These are phyloP conservation scores for Aramus guarauna DNA, from an alignment of 2,113 vertebrate species.

Conservation along the genomic window DNA sequence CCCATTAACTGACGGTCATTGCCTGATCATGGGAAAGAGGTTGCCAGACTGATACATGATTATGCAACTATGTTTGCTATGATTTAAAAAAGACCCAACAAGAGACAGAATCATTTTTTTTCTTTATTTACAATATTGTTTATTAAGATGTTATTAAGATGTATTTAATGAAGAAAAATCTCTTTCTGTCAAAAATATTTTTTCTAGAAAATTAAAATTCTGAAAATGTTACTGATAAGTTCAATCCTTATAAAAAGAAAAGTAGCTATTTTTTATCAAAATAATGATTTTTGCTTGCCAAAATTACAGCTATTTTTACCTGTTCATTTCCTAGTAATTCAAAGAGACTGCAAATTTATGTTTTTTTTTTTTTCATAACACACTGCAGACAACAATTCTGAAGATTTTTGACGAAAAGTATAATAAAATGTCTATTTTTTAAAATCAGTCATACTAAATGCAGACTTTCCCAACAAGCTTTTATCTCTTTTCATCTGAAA, in stretches of 20 bases:
- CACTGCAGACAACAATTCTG: not conserved
- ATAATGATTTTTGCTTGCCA: not conserved
- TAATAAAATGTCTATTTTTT: not conserved
- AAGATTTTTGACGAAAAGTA: not conserved
- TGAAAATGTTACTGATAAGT: not conserved
- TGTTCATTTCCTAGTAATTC: not conserved
- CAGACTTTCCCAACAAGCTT: not conserved
- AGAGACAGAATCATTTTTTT: accelerated
- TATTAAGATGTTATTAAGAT: not conserved
- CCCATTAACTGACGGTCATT: not conserved
- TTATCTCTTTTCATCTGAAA: constrained; percentile 28
- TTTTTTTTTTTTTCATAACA: not conserved
- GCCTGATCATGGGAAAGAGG: not conserved
- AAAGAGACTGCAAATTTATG: not conserved
- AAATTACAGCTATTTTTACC: not conserved
- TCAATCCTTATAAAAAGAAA: not conserved
- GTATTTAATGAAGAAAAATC: not conserved
- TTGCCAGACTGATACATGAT: not conserved
- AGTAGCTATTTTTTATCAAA: not conserved
- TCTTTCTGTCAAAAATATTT: not conserved
- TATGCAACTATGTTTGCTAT: not conserved
- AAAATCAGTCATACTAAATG: not conserved
- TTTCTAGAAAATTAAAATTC: not conserved
- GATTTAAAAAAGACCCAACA: not conserved
- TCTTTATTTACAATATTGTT: not conserved